These are phyloP conservation scores for Apamea crenata DNA, from an alignment of 2,888 invertebrate genomes.

Conservation along the genomic window DNA sequence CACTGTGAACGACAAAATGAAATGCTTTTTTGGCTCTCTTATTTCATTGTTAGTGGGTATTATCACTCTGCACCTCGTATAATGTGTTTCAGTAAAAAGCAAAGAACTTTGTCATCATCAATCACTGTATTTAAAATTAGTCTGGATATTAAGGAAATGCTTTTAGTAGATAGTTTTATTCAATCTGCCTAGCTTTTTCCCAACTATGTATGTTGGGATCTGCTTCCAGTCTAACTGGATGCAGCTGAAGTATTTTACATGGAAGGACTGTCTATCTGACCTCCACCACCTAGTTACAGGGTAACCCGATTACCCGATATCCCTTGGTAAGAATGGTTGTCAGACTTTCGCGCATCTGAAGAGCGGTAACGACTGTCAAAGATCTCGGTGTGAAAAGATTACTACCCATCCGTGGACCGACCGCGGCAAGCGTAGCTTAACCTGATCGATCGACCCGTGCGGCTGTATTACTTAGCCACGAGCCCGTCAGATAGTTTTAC, in stretches of 20 bases:
- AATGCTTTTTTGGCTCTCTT: conserved; percentile 72
- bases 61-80: conserved; percentile 55
- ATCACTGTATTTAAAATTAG: conserved; percentile 34
- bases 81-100: conserved; percentile 51
- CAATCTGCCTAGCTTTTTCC: background rate
- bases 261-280: background rate
- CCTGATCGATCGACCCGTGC: too few species aligned
- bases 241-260: background rate
- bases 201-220: too few species aligned
- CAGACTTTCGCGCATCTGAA: background rate
- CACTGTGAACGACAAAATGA: conserved; percentile 76
- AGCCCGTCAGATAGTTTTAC: background rate
- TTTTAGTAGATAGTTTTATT: background rate
- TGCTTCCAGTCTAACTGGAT: background rate
- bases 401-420: background rate
- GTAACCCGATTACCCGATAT: background rate
- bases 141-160: conserved; percentile 2
- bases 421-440: background rate
- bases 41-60: conserved; percentile 71
- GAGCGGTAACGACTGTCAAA: background rate
- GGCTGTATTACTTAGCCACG: background rate
- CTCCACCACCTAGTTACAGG: background rate
- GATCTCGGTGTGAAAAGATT: background rate
- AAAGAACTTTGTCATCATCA: conserved; percentile 24
- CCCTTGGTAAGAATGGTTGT: background rate